These are phyloP conservation scores for Xenopus borealis DNA, from an alignment of 2,113 vertebrate genomes.

Conservation along the genomic window DNA sequence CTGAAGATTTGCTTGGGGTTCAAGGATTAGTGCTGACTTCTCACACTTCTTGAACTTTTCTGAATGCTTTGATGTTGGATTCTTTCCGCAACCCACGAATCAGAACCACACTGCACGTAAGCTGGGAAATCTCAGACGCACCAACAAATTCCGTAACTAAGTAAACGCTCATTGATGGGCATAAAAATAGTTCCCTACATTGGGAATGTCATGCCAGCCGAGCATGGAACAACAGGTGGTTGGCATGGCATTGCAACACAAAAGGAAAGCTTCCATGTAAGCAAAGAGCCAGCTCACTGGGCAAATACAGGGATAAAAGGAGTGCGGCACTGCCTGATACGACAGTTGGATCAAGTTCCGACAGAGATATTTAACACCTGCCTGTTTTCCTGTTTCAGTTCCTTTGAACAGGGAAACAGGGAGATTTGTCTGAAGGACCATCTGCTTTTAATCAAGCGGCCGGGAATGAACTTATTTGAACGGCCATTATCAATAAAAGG, in stretches of 20 bases:
- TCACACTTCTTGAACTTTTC: no score
- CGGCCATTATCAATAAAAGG: background rate
- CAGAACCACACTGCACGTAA: no score
- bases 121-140: background rate
- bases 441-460: constrained; percentile 15
- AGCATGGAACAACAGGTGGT: constrained; percentile 25
- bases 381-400: background rate
- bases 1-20: no score
- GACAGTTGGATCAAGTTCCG: constrained; percentile 9
- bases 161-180: background rate
- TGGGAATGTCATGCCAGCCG: background rate
- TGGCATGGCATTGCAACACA: background rate
- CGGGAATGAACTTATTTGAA: background rate
- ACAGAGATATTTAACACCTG: constrained; percentile 25
- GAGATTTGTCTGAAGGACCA: background rate
- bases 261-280: constrained; percentile 15
- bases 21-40: no score
- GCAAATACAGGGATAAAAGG: constrained; percentile 13
- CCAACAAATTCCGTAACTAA: background rate
- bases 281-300: background rate
- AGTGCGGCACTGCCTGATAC: constrained; percentile 1
- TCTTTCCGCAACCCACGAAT: no score
- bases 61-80: background rate
- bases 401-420: background rate
- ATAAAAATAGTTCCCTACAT: background rate